A percentile compares a stretch with the other conserved stretches of the same genome.
Conservation (phyloP, 2,888 invertebrate genomes). For the Agrotis clavis region DNA sequence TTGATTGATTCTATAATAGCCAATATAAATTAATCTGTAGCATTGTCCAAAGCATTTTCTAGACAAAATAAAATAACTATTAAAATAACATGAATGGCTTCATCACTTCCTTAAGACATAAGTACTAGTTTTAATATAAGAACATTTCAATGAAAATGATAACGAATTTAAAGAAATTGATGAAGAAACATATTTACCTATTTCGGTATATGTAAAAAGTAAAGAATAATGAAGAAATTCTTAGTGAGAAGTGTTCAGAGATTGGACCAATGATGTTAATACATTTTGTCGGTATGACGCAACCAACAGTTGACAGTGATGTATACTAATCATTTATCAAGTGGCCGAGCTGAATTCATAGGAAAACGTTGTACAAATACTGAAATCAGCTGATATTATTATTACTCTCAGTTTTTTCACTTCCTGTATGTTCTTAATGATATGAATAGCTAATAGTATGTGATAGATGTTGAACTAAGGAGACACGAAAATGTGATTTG, state of each 20-base stretch:
- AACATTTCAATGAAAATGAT: not conserved
- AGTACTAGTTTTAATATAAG: conserved; percentile 19
- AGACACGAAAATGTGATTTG: conserved; percentile 18
- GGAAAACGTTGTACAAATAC: conserved; percentile 25
- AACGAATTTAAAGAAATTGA: not conserved
- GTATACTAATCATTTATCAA: conserved; percentile 59
- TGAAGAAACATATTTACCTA: not conserved
- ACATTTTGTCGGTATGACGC: conserved; percentile 55
- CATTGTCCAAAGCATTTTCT: conserved; percentile 47
- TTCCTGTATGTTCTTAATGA: conserved; percentile 2
- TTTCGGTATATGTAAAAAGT: not conserved
- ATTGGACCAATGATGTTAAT: conserved; percentile 39
- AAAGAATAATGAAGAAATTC: conserved; percentile 33
- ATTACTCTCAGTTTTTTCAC: not conserved
- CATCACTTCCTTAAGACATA: conserved; percentile 40
- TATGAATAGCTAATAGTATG: conserved; percentile 7
- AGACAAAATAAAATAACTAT: conserved; percentile 43
- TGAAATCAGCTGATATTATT: conserved; percentile 37
- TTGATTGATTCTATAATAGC: conserved; percentile 49
- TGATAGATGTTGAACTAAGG: conserved; percentile 9
- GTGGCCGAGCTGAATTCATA: conserved; percentile 22
- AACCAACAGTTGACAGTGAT: conserved; percentile 54
- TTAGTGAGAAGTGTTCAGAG: conserved; percentile 24
- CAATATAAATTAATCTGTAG: conserved; percentile 43
- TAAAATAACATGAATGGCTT: conserved; percentile 45